Percentiles rank a stretch among this genome's conserved stretches.
Conservation (phyloP, 2,113 vertebrate genomes). For the Apus apus region DNA sequence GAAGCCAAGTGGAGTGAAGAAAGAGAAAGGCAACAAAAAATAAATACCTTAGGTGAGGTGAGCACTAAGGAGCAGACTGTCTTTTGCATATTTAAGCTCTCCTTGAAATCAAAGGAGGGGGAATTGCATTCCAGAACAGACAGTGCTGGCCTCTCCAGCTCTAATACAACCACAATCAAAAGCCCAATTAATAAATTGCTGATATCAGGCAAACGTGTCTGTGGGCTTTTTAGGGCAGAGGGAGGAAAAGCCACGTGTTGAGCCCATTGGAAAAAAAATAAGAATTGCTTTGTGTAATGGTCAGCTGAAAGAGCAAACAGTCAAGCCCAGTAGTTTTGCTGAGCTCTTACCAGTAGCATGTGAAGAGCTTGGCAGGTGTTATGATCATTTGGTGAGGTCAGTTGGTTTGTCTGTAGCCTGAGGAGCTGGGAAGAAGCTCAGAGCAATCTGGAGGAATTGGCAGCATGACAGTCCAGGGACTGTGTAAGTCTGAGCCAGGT, state of each 20-base stretch:
- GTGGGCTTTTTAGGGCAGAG: not conserved
- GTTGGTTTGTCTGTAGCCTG: not conserved
- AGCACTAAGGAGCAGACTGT: not conserved
- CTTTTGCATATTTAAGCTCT: not conserved
- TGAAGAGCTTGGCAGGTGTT: not conserved
- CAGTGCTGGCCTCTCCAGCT: not conserved
- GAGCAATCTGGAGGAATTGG: not conserved
- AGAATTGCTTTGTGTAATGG: not conserved
- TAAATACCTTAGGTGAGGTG: not conserved
- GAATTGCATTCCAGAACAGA: not conserved
- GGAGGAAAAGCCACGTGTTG: not conserved
- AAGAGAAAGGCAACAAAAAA: not conserved
- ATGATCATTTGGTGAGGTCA: not conserved
- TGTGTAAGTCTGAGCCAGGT: not conserved
- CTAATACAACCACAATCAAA: not conserved
- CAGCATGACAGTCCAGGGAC: not conserved
- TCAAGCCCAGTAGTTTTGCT: constrained; percentile 7
- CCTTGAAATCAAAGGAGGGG: not conserved
- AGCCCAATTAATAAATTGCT: not conserved
- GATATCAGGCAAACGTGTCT: not conserved
- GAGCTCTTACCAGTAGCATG: not conserved
- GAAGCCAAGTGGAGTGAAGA: not conserved
- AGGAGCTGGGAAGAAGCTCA: not conserved
- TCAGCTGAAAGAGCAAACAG: constrained; percentile 32
- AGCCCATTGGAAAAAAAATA: not conserved